Evolutionary conservation across 2,888 invertebrate species (phyloP).

Genomic region (Hyposoter dolosus): DNA sequence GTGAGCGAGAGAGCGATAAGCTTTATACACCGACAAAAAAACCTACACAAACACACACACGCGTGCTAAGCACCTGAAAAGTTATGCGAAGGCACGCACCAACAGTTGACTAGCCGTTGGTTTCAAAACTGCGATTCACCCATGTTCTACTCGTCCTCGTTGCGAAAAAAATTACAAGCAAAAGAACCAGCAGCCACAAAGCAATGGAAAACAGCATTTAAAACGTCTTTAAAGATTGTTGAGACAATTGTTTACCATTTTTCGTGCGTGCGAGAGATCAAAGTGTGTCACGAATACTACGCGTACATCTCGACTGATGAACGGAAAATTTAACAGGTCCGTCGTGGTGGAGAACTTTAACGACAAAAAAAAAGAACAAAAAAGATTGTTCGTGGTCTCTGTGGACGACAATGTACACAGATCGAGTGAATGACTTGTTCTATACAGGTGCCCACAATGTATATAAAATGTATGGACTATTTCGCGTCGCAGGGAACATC

Average conservation of each 20-base stretch:
- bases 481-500: not conserved
- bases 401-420: conserved; percentile 26
- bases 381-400: conserved; percentile 18
- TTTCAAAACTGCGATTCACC: conserved; percentile 46
- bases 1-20: conserved; percentile 81
- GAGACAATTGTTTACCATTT: conserved; percentile 50
- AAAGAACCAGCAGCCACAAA: conserved; percentile 34
- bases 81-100: conserved; percentile 83
- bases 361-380: conserved; percentile 26
- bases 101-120: conserved; percentile 72
- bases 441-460: conserved; percentile 1
- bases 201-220: conserved; percentile 13
- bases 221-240: conserved; percentile 41
- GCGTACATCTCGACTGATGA: conserved; percentile 48
- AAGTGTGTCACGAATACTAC: conserved; percentile 50
- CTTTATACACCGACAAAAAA: conserved; percentile 67
- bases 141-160: conserved; percentile 46
- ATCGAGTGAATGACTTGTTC: conserved; percentile 38
- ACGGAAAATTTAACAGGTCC: conserved; percentile 32
- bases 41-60: conserved; percentile 14
- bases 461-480: not conserved
- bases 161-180: conserved; percentile 38
- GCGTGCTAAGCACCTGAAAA: conserved; percentile 76
- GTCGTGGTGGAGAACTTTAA: conserved; percentile 35
- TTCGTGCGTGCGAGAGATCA: conserved; percentile 29